Percentiles rank a stretch among this genome's conserved stretches.
These are phyloP conservation scores for Trichopria drosophilae DNA, from an alignment of 2,888 invertebrate genomes.

Conservation along the genomic window DNA sequence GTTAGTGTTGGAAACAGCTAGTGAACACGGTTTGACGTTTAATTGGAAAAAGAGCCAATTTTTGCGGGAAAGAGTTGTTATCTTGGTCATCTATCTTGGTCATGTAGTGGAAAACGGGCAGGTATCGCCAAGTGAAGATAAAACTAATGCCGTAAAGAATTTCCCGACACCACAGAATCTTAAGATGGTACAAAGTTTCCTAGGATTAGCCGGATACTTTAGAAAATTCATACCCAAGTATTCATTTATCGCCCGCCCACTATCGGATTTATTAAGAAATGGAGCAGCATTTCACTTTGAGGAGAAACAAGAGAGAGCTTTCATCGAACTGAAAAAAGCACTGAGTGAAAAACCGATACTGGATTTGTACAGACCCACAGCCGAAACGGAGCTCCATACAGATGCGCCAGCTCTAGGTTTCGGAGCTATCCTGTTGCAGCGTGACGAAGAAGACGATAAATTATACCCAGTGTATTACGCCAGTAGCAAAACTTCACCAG, in stretches of 20 bases:
- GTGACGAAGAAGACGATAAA: slow-evolving; percentile 7
- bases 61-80: too few species aligned
- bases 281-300: slow-evolving; percentile 2
- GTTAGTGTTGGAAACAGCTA: slow-evolving; percentile 3
- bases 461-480: slow-evolving; percentile 36
- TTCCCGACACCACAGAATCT: too few species aligned
- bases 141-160: too few species aligned
- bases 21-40: slow-evolving; percentile 7
- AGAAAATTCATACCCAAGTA: slow-evolving; percentile 13
- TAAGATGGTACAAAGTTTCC: too few species aligned
- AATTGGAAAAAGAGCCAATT: too few species aligned
- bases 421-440: slow-evolving; percentile 24
- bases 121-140: too few species aligned
- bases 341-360: slow-evolving; percentile 5
- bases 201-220: too few species aligned
- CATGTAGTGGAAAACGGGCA: too few species aligned
- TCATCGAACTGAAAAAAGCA: not conserved
- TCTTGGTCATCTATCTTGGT: too few species aligned
- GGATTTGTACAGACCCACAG: not conserved
- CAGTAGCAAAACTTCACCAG: slow-evolving; percentile 36
- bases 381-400: slow-evolving; percentile 27
- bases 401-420: slow-evolving; percentile 27
- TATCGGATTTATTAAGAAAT: slow-evolving; percentile 11
- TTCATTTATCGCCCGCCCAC: slow-evolving; percentile 4
- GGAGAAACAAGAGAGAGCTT: not conserved